These are phyloP conservation scores for Momotus momota DNA, from an alignment of 2,797 vertebrate genomes.

Conservation along the genomic window DNA sequence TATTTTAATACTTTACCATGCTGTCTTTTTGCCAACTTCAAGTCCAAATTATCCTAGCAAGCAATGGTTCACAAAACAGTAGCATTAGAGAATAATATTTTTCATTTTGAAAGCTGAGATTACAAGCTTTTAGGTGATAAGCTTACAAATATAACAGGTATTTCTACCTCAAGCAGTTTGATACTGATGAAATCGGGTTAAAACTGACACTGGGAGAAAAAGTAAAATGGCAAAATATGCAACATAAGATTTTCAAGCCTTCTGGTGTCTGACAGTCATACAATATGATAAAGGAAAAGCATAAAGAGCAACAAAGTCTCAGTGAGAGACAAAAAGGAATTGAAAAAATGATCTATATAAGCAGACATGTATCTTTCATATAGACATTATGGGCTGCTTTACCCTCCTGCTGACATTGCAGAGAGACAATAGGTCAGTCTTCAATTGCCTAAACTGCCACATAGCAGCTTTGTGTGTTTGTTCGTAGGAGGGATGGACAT, in stretches of 20 bases:
- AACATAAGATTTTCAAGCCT: slow-evolving; percentile 9
- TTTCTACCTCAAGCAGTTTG: slow-evolving; percentile 29
- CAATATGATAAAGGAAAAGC: slow-evolving; percentile 18
- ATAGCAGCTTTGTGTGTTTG: slow-evolving; percentile 48
- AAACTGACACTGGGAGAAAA: slow-evolving; percentile 7
- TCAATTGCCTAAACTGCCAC: slow-evolving; percentile 45
- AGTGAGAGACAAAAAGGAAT: slow-evolving; percentile 27
- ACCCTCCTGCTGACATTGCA: slow-evolving; percentile 43
- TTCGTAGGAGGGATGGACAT: neutral
- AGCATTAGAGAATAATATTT: neutral
- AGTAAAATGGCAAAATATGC: slow-evolving; percentile 15
- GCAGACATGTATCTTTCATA: neutral
- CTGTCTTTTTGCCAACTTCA: slow-evolving; percentile 5
- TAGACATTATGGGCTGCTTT: slow-evolving; percentile 43
- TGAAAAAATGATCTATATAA: slow-evolving; percentile 38
- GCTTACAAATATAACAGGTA: neutral
- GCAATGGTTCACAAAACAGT: neutral
- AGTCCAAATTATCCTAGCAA: slow-evolving; percentile 21
- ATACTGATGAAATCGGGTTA: slow-evolving; percentile 8
- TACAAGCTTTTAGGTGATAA: neutral
- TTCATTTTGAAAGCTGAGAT: neutral
- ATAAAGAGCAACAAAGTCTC: slow-evolving; percentile 51
- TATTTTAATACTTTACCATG: neutral
- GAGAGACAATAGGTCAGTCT: slow-evolving; percentile 50
- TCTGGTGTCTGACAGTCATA: neutral